Evolutionary conservation across 2,797 vertebrate genomes (phyloP), one percentile per base, ranked within the genome.

Genomic region (Acipenser transmontanus): DNA sequence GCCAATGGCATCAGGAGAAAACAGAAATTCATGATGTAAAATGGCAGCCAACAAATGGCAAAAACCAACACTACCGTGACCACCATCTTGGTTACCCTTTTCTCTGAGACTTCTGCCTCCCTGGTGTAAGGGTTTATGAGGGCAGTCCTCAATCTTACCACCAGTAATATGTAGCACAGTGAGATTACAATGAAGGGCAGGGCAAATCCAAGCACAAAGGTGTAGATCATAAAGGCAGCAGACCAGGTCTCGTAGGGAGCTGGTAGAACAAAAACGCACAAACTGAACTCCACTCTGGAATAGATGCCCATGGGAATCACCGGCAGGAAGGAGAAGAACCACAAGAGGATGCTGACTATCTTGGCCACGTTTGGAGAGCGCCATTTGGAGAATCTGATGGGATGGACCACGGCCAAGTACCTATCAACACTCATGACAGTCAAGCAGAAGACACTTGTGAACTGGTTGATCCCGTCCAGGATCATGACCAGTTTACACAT

Each of bases 401-500:
- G 88, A 49, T 86, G 57, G 0, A 75, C 78, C 47, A 91, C 78
- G 0, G 82, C 87, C 87, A 90, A 79, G 74, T 85, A 91, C 7
- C 90, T 88, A 69, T 92, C 90, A 0, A 91, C n/a, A 61, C 89
- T 90, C 89, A 91, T 90, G 34, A 71, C 82, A 0, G 87, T 90
- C 49, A 91, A 77, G 17, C 89, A 91, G 74, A 88, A 91, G 48
- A 89, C 81, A 0, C 90, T 91, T 52, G 90, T 91, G 78, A 91
- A 91, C 72, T 92, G 89, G 80, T 92, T 92, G 72, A 90, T 84
- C 61, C 89, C 89, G 0, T 91, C 90, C 34, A 92, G 76, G 12
- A 89, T 80, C 85, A 91, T 89, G 7, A 91, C 81, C 13, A 81
- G 73, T 65, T 88, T 89, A 70, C 90, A 92, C 0, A 69, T 78